A percentile compares a stretch with the other conserved stretches of the same genome.
These are phyloP conservation scores for Diabrotica balteata DNA, from an alignment of 2,888 invertebrate genomes.

Conservation along the genomic window DNA sequence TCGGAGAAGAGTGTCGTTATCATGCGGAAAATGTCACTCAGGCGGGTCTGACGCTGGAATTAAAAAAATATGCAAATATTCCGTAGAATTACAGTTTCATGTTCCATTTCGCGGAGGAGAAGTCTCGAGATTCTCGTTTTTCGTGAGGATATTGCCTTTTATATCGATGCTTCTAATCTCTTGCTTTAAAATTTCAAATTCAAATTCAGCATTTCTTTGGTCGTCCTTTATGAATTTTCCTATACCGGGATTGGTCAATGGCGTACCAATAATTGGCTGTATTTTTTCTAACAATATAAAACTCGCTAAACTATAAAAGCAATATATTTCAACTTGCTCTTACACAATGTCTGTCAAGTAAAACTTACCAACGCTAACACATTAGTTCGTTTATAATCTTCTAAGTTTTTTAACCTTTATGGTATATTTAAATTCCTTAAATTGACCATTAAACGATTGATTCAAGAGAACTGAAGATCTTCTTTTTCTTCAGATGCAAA, in stretches of 20 bases:
- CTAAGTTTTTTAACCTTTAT: too few relatives aligned
- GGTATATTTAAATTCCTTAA: too few relatives aligned
- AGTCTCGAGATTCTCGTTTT: constrained; percentile 18
- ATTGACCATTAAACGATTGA: too few relatives aligned
- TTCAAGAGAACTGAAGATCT: too few relatives aligned
- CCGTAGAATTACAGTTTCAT: constrained; percentile 28
- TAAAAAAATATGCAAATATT: constrained; percentile 35
- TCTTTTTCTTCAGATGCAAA: too few relatives aligned
- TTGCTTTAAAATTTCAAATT: constrained; percentile 24
- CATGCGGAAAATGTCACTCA: constrained; percentile 6
- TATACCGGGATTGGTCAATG: background rate
- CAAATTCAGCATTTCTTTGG: constrained; percentile 4
- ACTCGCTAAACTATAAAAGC: too few relatives aligned
- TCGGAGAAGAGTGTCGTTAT: constrained; percentile 10
- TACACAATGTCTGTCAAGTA: too few relatives aligned
- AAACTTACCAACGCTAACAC: too few relatives aligned
- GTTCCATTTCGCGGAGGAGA: constrained; percentile 1
- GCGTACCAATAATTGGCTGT: background rate
- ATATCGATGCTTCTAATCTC: constrained; percentile 29
- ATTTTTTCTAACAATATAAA: too few relatives aligned
- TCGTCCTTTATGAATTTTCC: background rate
- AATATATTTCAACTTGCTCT: too few relatives aligned
- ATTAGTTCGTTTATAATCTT: too few relatives aligned
- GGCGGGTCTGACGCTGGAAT: constrained; percentile 8
- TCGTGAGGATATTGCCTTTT: constrained; percentile 23